Percentiles rank a stretch among this genome's conserved stretches.
Conservation (phyloP, 2,888 invertebrate species). For the Acrobasis repandana region DNA sequence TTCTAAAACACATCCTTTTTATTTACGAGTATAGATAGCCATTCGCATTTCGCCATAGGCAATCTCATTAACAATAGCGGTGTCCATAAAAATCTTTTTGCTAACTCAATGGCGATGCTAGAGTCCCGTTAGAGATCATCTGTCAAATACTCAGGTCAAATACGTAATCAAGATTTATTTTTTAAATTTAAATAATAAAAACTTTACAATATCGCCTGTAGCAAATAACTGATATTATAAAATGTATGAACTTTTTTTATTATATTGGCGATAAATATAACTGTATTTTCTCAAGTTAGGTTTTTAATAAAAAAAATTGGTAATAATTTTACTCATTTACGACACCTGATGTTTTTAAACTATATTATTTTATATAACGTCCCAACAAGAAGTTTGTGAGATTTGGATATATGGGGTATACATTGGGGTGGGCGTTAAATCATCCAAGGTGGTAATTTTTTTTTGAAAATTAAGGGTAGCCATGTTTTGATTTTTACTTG, state of each 20-base stretch:
- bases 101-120: not conserved
- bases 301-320: too few relatives aligned
- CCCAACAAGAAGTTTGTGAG: too few relatives aligned
- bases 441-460: too few relatives aligned
- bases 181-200: not conserved
- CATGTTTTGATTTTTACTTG: too few relatives aligned
- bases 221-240: not conserved
- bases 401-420: too few relatives aligned
- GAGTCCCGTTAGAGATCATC: conserved; percentile 1
- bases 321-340: too few relatives aligned
- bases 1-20: not conserved
- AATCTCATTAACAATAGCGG: not conserved
- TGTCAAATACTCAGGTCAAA: not conserved
- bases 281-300: not conserved
- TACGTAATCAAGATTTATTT: not conserved
- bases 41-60: not conserved
- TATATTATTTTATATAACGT: too few relatives aligned
- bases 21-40: not conserved
- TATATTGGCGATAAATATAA: not conserved
- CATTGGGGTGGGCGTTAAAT: too few relatives aligned
- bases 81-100: not conserved
- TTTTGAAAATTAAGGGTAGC: too few relatives aligned
- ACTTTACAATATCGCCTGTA: not conserved
- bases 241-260: not conserved
- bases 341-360: too few relatives aligned